Percentiles rank a stretch among this genome's conserved stretches.
Conservation (phyloP, 2,797 vertebrate species). For the Rhinoraja longicauda region DNA sequence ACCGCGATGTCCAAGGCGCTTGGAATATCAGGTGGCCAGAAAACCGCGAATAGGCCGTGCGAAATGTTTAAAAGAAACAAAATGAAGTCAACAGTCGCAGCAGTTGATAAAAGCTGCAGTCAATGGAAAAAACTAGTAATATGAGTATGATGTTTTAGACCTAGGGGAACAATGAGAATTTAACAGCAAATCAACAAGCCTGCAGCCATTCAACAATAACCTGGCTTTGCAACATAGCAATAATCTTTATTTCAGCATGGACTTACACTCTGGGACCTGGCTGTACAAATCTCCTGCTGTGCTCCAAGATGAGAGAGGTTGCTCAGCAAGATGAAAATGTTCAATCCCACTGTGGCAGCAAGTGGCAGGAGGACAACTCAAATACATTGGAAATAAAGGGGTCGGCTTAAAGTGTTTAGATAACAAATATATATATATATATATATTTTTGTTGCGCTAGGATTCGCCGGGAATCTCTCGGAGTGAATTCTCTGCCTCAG, state of each 20-base stretch:
- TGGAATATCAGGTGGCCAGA: background rate
- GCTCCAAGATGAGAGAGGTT: conserved; percentile 29
- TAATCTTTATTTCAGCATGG: conserved; percentile 38
- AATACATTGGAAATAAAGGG: conserved; percentile 37
- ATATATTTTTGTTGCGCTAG: conserved; percentile 7
- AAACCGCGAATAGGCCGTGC: background rate
- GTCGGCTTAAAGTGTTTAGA: conserved; percentile 24
- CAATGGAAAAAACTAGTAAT: conserved; percentile 32
- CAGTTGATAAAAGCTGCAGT: conserved; percentile 20
- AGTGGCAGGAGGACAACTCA: conserved; percentile 33
- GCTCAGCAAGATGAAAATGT: conserved; percentile 34
- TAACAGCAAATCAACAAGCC: conserved; percentile 38
- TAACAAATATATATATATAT: conserved; percentile 38
- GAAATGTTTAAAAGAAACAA: conserved; percentile 20
- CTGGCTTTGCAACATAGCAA: conserved; percentile 38
- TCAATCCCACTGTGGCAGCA: conserved; percentile 36
- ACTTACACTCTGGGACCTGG: conserved; percentile 35
- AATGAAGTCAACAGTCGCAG: background rate
- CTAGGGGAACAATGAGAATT: conserved; percentile 38
- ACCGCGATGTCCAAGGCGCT: background rate
- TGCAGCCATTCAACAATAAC: conserved; percentile 37
- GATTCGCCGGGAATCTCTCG: background rate
- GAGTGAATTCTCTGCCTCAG: no score
- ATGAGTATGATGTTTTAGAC: background rate
- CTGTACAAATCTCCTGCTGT: conserved; percentile 38